Evolutionary conservation across 2,888 invertebrate genomes (phyloP).

Genomic region (Chydorus sphaericus): DNA sequence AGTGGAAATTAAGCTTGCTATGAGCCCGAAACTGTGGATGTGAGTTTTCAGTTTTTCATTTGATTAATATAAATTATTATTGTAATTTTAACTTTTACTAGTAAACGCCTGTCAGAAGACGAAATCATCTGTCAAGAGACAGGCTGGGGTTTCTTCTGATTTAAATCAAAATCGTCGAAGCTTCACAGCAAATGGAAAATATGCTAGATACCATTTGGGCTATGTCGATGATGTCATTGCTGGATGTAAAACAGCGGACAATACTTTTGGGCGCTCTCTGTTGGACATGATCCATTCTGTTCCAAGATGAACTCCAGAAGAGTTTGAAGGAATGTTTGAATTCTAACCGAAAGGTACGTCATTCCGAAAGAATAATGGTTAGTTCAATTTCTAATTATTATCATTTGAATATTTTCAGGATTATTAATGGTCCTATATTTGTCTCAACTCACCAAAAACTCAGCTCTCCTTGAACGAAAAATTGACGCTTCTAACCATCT

Average conservation of each 20-base stretch:
- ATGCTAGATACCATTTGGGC: slow-evolving; percentile 56
- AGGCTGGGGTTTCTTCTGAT: slow-evolving; percentile 35
- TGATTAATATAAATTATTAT: neutral
- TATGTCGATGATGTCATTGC: slow-evolving; percentile 89
- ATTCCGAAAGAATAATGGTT: slow-evolving; percentile 1
- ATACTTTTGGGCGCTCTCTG: slow-evolving; percentile 76
- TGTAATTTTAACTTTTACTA: slow-evolving; percentile 21
- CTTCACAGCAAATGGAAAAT: slow-evolving; percentile 57
- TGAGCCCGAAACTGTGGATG: slow-evolving; percentile 69
- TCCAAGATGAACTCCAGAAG: slow-evolving; percentile 75
- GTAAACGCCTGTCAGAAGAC: slow-evolving; percentile 71
- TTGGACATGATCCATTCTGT: slow-evolving; percentile 82
- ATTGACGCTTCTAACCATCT: slow-evolving; percentile 57
- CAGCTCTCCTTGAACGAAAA: slow-evolving; percentile 95
- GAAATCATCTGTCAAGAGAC: slow-evolving; percentile 42
- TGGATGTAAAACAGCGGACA: slow-evolving; percentile 56
- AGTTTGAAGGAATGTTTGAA: slow-evolving; percentile 89
- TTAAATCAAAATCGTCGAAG: slow-evolving; percentile 60
- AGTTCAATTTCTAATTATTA: slow-evolving; percentile 16
- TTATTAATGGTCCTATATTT: slow-evolving; percentile 92
- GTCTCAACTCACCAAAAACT: slow-evolving; percentile 85
- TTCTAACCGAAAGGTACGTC: slow-evolving; percentile 71
- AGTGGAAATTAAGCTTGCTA: slow-evolving; percentile 74
- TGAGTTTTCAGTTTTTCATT: slow-evolving; percentile 24
- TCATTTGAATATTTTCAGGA: slow-evolving; percentile 41